Conservation (phyloP, 2,888 invertebrate genomes). For the Chloromyia formosa region DNA sequence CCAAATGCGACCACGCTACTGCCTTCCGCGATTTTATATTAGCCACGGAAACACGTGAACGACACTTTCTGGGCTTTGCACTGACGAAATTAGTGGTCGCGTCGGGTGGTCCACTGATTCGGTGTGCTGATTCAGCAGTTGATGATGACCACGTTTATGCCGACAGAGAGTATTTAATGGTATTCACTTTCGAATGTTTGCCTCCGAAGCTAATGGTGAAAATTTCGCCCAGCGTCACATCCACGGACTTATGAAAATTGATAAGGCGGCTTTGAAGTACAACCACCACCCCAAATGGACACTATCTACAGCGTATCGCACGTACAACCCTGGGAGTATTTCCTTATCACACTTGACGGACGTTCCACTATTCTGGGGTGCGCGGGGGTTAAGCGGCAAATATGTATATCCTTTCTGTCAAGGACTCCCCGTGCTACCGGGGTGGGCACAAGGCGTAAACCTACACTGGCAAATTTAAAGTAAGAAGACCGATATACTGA, state of each 20-base stretch:
- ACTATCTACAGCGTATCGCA: slow-evolving; percentile 20
- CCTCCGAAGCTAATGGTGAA: not conserved
- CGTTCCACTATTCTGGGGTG: not conserved
- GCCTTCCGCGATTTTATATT: not conserved
- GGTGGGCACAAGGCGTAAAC: not conserved
- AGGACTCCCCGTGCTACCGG: not conserved
- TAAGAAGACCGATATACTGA: not conserved
- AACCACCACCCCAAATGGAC: slow-evolving; percentile 8
- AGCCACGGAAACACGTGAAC: not conserved
- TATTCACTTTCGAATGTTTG: not conserved
- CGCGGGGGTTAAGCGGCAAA: slow-evolving; percentile 7
- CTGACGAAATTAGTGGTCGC: not conserved
- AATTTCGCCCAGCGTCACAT: too few species aligned
- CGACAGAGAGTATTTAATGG: not conserved
- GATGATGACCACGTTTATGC: not conserved
- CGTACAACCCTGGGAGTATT: slow-evolving; percentile 24
- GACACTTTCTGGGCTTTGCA: not conserved
- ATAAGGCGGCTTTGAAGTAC: not conserved
- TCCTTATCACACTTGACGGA: slow-evolving; percentile 25
- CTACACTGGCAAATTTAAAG: not conserved
- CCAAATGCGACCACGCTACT: not conserved
- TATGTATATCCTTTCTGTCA: slow-evolving; percentile 13
- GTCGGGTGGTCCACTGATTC: not conserved
- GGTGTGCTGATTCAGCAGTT: not conserved
- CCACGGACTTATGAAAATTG: not conserved